Evolutionary conservation across 2,888 invertebrate species (phyloP).

Genomic region (Oasisia sp.): DNA sequence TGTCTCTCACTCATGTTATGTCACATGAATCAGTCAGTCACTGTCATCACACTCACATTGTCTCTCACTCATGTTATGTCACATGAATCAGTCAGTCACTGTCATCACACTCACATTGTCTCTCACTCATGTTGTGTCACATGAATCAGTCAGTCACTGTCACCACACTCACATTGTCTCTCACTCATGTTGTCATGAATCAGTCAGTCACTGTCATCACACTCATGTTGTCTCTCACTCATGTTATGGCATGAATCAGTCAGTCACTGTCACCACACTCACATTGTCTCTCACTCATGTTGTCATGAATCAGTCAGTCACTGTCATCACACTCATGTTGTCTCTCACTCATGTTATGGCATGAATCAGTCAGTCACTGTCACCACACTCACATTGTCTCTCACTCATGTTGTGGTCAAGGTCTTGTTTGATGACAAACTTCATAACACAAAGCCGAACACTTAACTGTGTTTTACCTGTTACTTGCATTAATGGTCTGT

Average conservation of each 20-base stretch:
- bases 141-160: too few species aligned
- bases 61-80: background rate
- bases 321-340: background rate
- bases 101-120: background rate
- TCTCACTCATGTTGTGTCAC: background rate
- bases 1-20: background rate
- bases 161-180: background rate
- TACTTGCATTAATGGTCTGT: too few species aligned
- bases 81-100: too few species aligned
- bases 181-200: background rate
- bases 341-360: background rate
- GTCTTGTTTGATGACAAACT: background rate
- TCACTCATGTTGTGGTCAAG: background rate
- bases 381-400: background rate
- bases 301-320: background rate
- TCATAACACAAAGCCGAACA: too few species aligned
- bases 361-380: too few species aligned
- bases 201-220: background rate
- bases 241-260: background rate
- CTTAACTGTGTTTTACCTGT: too few species aligned
- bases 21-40: too few species aligned
- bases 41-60: background rate
- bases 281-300: background rate
- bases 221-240: background rate
- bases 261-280: background rate